These are phyloP conservation scores for Drosophila melanosoma DNA, from an alignment of 2,888 invertebrate genomes.

Conservation along the genomic window DNA sequence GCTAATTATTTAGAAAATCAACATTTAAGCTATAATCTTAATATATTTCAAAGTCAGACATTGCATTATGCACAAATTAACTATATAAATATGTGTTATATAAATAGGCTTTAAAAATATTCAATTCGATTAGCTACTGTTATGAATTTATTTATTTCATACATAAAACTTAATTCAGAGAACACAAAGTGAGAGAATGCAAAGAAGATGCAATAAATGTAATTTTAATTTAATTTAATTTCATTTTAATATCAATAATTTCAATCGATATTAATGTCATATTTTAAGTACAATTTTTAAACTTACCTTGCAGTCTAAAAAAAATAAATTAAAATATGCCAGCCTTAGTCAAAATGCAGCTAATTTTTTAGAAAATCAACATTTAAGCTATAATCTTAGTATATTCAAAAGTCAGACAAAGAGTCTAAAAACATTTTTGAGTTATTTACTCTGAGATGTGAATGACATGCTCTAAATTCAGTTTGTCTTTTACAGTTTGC, in stretches of 20 bases:
- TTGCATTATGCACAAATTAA: neutral
- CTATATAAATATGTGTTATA: neutral
- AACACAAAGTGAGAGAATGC: too few relatives aligned
- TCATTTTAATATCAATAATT: neutral
- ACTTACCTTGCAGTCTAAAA: neutral
- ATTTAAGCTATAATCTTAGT: neutral
- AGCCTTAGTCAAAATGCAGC: neutral
- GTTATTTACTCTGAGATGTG: neutral
- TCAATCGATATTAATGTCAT: neutral
- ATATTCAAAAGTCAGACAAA: neutral
- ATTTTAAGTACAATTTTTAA: neutral
- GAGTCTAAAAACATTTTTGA: neutral
- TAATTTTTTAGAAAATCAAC: neutral
- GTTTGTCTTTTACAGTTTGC: constrained; percentile 19
- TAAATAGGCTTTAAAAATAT: neutral
- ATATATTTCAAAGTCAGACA: too few relatives aligned
- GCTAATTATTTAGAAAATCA: too few relatives aligned
- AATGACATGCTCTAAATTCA: constrained; percentile 34
- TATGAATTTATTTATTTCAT: neutral
- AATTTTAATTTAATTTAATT: too few relatives aligned
- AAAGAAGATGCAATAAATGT: too few relatives aligned
- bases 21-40: too few relatives aligned
- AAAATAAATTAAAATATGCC: neutral
- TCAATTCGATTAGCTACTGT: neutral
- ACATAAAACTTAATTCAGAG: too few relatives aligned